phyloP scores from a whole-genome alignment of 2,113 vertebrate species.

The Cryptomyrus ogoouensis region DNA sequence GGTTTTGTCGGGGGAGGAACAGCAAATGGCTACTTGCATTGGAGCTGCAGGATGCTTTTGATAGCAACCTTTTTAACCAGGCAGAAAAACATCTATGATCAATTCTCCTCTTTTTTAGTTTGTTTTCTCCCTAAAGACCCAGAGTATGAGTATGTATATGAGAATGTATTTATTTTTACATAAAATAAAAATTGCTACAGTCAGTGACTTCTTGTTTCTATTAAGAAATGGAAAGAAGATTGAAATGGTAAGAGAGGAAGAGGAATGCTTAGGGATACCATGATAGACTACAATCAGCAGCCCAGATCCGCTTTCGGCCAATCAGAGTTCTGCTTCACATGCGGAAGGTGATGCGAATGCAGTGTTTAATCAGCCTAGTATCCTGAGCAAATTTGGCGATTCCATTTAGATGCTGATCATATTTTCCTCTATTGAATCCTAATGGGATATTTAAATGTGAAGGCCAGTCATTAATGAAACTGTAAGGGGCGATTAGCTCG shows the following conservation, averaged over 20 bases:
- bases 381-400: conserved; percentile 57
- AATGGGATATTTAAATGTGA: conserved; percentile 39
- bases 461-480: conserved; percentile 29
- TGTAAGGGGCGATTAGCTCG: conserved; percentile 30
- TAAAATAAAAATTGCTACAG: conserved; percentile 14
- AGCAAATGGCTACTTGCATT: conserved; percentile 47
- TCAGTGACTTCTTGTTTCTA: neutral
- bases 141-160: neutral
- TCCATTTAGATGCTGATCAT: conserved; percentile 51
- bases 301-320: conserved; percentile 48
- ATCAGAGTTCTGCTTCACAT: conserved; percentile 39
- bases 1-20: conserved; percentile 47
- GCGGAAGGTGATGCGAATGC: conserved; percentile 29
- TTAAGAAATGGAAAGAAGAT: conserved; percentile 3
- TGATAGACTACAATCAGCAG: conserved; percentile 33
- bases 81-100: conserved; percentile 53
- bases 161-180: conserved; percentile 17
- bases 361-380: conserved; percentile 43
- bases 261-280: neutral
- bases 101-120: conserved; percentile 39
- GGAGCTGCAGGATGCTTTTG: conserved; percentile 50
- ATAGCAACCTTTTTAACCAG: conserved; percentile 39
- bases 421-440: conserved; percentile 34
- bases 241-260: neutral
- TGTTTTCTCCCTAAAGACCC: conserved; percentile 20